Evolutionary conservation across 37 sponge, comb jelly and placozoan species (phyloP).

Genomic region (Hexactinellida sp.): DNA sequence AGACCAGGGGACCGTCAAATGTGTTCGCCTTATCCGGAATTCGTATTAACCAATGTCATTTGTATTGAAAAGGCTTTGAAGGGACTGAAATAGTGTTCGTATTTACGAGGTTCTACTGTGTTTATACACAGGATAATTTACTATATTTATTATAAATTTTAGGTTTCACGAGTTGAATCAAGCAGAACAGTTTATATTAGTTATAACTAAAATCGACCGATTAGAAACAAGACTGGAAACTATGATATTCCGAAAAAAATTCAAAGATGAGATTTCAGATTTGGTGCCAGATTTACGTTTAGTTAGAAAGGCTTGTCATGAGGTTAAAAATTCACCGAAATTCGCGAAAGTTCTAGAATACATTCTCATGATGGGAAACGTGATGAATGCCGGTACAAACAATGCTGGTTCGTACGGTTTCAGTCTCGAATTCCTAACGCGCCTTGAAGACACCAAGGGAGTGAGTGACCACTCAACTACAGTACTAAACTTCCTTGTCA

Average conservation of each 20-base stretch:
- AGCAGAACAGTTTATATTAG: constrained; percentile 13
- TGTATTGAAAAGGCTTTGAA: too few species aligned
- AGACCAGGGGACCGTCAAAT: too few species aligned
- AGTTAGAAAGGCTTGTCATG: constrained; percentile 39
- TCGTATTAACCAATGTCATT: too few species aligned
- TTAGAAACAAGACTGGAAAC: neutral
- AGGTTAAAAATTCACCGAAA: constrained; percentile 23
- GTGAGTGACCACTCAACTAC: constrained; percentile 76
- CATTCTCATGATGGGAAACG: constrained; percentile 68
- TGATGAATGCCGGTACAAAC: constrained; percentile 54
- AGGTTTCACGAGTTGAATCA: neutral
- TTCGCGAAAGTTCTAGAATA: constrained; percentile 52
- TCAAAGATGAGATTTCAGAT: neutral
- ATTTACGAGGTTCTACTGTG: too few species aligned
- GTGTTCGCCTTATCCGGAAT: too few species aligned
- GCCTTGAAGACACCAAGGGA: neutral
- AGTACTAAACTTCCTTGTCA: constrained; percentile 83
- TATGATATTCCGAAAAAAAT: constrained; percentile 14
- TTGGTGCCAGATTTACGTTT: neutral
- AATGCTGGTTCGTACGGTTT: constrained; percentile 66
- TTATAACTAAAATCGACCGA: neutral
- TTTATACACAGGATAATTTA: too few species aligned
- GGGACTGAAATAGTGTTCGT: too few species aligned
- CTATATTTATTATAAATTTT: too few species aligned
- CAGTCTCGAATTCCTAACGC: constrained; percentile 35